phyloP scores from a whole-genome alignment of 2,888 invertebrate species.

The Perizoma flavofasciatum region DNA sequence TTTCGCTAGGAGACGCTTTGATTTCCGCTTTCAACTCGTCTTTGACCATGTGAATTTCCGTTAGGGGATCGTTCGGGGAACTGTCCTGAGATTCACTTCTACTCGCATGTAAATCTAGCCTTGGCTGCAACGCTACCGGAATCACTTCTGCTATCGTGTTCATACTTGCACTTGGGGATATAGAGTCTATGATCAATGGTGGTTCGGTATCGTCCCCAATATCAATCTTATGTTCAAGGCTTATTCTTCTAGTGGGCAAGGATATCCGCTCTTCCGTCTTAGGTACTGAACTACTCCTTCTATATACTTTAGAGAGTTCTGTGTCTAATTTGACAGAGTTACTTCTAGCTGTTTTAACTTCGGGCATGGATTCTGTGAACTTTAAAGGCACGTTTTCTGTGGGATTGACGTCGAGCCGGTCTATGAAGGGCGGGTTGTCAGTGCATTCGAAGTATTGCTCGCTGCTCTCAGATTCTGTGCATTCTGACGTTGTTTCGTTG shows the following conservation, averaged over 20 bases:
- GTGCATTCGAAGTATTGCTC: slow-evolving; percentile 79
- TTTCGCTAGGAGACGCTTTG: slow-evolving; percentile 75
- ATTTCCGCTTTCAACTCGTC: slow-evolving; percentile 63
- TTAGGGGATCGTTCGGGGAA: slow-evolving; percentile 74
- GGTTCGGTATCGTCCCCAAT: slow-evolving; percentile 80
- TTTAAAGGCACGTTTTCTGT: slow-evolving; percentile 58
- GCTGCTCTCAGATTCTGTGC: slow-evolving; percentile 80
- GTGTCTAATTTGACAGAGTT: slow-evolving; percentile 66
- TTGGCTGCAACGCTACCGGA: slow-evolving; percentile 70
- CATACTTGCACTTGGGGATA: slow-evolving; percentile 75
- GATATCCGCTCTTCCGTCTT: slow-evolving; percentile 68
- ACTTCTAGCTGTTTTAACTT: slow-evolving; percentile 55
- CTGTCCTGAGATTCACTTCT: slow-evolving; percentile 72
- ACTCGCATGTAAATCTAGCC: slow-evolving; percentile 65
- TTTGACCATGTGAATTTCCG: slow-evolving; percentile 73
- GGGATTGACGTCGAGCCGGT: slow-evolving; percentile 62
- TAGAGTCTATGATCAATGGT: slow-evolving; percentile 74
- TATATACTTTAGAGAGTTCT: slow-evolving; percentile 72
- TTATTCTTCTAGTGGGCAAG: slow-evolving; percentile 68
- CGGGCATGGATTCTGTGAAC: slow-evolving; percentile 60
- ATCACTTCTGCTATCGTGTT: slow-evolving; percentile 78
- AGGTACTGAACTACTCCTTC: slow-evolving; percentile 74
- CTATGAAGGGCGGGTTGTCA: slow-evolving; percentile 64
- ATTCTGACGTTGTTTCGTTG: slow-evolving; percentile 79
- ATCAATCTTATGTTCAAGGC: slow-evolving; percentile 79